Evolutionary conservation across 2,797 vertebrate species (phyloP), one percentile per base, ranked within the genome.

Genomic region (Diplodus sargus): DNA sequence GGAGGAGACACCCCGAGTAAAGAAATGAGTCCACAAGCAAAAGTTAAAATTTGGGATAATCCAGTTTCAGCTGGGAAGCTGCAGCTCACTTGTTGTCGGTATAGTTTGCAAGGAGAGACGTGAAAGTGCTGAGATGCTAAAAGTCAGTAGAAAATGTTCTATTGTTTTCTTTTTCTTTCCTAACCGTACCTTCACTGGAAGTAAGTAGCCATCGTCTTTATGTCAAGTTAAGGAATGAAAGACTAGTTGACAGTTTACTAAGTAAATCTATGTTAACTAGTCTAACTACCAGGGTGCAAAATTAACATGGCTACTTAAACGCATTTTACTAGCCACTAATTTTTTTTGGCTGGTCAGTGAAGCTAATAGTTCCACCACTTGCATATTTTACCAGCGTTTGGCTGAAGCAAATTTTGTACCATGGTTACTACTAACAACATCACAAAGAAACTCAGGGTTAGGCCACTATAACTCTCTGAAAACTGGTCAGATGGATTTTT

Each of bases 401-500:
- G 34, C 34, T 39, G 34, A 39, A 8, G 8, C 34, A 11, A 39
- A 39, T 39, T 1, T 39, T 39, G 39, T 11, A 39, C 39, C 39
- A 2, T 39, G 39, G 63, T 81, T 42, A 54, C 15, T 48, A 34
- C 22, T 70, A 42, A 28, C 25, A 7, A 15, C 9, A 13, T 34
- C 6, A 25, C 25, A 53, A 16, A 63, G 16, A 78, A 68, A 43
- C 12, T 53, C n/a, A 51, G 18, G 39, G 3, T 12, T 47, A 59
- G 23, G n/a, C 22, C 23, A 7, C 22, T 16, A 11, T 5, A 59
- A 53, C 56, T 52, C 54, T 14, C 28, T 2, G 11, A 48, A 49
- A 39, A 49, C 34, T 56, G 59, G 6, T n/a, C 22, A 73, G 34
- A 51, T 74, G 60, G 49, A 20, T 70, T 52, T 25, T 56, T 22